phyloP scores from a whole-genome alignment of 2,113 vertebrate genomes.

The Macquaria australasica region DNA sequence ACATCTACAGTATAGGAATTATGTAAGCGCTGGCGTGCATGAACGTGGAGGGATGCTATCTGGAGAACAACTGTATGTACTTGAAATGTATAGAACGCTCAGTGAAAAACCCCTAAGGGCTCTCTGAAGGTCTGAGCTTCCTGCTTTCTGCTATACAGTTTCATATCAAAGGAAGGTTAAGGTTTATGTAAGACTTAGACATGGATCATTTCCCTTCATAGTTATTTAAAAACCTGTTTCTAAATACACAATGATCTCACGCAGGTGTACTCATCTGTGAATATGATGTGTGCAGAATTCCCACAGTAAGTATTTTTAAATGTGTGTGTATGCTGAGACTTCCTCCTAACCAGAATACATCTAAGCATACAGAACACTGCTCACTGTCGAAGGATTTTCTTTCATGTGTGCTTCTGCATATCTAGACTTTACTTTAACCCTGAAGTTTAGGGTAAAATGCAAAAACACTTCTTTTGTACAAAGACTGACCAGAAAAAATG shows the following conservation, averaged over 20 bases:
- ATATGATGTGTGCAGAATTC: slow-evolving; percentile 29
- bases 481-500: neutral
- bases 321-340: neutral
- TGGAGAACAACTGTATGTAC: slow-evolving; percentile 39
- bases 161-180: slow-evolving; percentile 49
- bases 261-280: slow-evolving; percentile 34
- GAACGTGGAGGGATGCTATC: slow-evolving; percentile 31
- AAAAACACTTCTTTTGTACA: neutral
- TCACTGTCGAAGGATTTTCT: slow-evolving; percentile 7
- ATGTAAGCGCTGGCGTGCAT: slow-evolving; percentile 36
- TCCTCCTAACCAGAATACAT: slow-evolving; percentile 9
- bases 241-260: slow-evolving; percentile 33
- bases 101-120: slow-evolving; percentile 30
- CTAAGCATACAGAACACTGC: neutral
- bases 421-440: neutral
- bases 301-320: slow-evolving; percentile 16
- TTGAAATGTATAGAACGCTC: slow-evolving; percentile 45
- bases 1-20: slow-evolving; percentile 46
- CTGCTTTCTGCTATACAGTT: slow-evolving; percentile 23
- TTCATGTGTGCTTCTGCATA: neutral
- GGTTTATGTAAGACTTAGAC: slow-evolving; percentile 31
- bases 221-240: slow-evolving; percentile 51
- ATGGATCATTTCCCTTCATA: slow-evolving; percentile 36
- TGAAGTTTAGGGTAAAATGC: neutral
- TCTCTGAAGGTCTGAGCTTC: slow-evolving; percentile 41